These are phyloP conservation scores for Drosophila nannoptera DNA, from an alignment of 1,140 invertebrate species.

Conservation along the genomic window DNA sequence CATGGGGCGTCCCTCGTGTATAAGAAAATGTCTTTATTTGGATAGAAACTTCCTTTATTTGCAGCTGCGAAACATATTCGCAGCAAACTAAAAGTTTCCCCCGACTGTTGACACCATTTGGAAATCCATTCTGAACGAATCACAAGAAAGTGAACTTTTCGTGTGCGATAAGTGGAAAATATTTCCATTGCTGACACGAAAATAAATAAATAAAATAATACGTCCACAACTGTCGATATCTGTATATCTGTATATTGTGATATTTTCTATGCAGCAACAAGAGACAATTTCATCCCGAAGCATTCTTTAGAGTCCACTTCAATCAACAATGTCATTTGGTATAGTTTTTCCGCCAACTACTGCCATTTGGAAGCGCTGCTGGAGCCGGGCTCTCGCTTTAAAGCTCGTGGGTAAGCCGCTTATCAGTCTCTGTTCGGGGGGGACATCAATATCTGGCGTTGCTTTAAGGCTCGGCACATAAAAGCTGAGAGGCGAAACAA, in stretches of 20 bases:
- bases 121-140: background rate
- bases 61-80: constrained; percentile 1
- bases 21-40: background rate
- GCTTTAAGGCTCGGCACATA: constrained; percentile 47
- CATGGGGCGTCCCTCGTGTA: too few relatives aligned
- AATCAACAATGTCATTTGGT: too few relatives aligned
- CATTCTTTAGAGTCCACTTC: too few relatives aligned
- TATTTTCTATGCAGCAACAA: too few relatives aligned
- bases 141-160: background rate
- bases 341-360: too few relatives aligned
- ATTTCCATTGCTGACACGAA: too few relatives aligned
- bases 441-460: constrained; percentile 28
- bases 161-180: background rate
- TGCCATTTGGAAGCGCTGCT: too few relatives aligned
- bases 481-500: constrained; percentile 30
- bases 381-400: too few relatives aligned
- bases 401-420: background rate
- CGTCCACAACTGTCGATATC: too few relatives aligned
- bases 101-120: constrained; percentile 5
- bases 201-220: too few relatives aligned
- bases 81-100: background rate
- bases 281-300: too few relatives aligned
- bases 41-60: constrained; percentile 16
- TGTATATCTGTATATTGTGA: too few relatives aligned
- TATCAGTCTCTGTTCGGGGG: constrained; percentile 15